Base-by-base conservation (phyloP, 2,797 vertebrate genomes). In the Melanogrammus aeglefinus region DNA sequence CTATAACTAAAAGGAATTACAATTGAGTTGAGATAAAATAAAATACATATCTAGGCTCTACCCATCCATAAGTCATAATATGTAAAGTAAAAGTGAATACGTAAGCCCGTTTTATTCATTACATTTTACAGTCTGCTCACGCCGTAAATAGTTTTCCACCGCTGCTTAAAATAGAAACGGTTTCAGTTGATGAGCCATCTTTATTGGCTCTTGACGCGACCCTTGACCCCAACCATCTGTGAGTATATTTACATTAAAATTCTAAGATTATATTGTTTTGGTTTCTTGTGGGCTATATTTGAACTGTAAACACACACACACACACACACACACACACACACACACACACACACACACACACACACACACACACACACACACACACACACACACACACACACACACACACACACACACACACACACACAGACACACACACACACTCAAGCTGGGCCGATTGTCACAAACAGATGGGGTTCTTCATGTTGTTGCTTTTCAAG, bases 331-430 rank as follows among this genome's bases (percentile, higher is more conserved):
- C 75, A 75, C 12, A 75, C 75, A 76, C 75, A 66, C 47, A 7
- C 21, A 57, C 51, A 69, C 75, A 75, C 13, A 63, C 57, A 76
- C 57, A 38, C 74, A n/a, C 51, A 57, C 51, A 69, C 75, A 75
- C 12, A 75, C 75, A 76, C 75, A 66, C 74, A n/a, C 51, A 57
- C 51, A 69, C 75, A 75, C 24, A 75, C 75, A 21, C 18, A 57
- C 51, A 5, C 47, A 69, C 75, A 75, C 24, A 75, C 75, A 76
- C 75, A 66, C 74, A 75, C 24, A 75, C 75, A 21, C 18, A 57
- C 51, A 5, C 47, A 69, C 75, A 75, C 24, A n/a, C 21, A 63
- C 21, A n/a, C 21, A 63, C 21, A n/a, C 21, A 63, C 21, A n/a
- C 21, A 63, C 21, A 75, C 24, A 75, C 75, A 21, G 16, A 57